A percentile compares a stretch with the other conserved stretches of the same genome.
These are phyloP conservation scores for Tachystola acroxantha DNA, from an alignment of 2,888 invertebrate genomes.

Conservation along the genomic window DNA sequence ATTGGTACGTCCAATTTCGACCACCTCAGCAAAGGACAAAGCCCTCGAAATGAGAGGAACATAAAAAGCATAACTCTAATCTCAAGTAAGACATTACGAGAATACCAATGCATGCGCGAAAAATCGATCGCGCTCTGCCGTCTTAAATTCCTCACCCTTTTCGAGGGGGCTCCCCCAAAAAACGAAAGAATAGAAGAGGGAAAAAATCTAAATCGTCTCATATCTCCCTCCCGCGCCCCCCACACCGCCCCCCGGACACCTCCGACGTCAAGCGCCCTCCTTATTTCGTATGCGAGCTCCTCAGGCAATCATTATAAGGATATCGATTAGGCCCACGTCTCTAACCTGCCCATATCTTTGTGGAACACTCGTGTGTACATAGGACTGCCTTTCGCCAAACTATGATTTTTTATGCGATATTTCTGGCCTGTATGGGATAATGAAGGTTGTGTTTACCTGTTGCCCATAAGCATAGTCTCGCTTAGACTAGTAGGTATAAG, in stretches of 20 bases:
- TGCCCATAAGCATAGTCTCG: too few relatives aligned
- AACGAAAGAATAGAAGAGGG: constrained; percentile 77
- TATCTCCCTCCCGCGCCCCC: constrained; percentile 57
- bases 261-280: constrained; percentile 72
- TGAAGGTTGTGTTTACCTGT: too few relatives aligned
- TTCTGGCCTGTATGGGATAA: neutral
- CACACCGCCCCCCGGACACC: constrained; percentile 63
- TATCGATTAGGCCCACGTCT: constrained; percentile 76
- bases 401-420: constrained; percentile 18
- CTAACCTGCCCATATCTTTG: constrained; percentile 73
- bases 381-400: constrained; percentile 41
- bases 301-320: constrained; percentile 78
- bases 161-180: constrained; percentile 76
- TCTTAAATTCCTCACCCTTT: constrained; percentile 79
- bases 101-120: constrained; percentile 78
- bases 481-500: too few relatives aligned
- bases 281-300: constrained; percentile 80
- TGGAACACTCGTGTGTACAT: constrained; percentile 61
- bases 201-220: constrained; percentile 79
- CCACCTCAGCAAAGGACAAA: neutral
- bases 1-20: too few relatives aligned
- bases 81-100: constrained; percentile 76
- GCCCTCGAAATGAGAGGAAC: neutral
- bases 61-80: constrained; percentile 66
- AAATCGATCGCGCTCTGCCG: constrained; percentile 73